Evolutionary conservation across 2,888 invertebrate genomes (phyloP), one percentile per base, ranked within the genome.

Genomic region (Euphydryas editha): DNA sequence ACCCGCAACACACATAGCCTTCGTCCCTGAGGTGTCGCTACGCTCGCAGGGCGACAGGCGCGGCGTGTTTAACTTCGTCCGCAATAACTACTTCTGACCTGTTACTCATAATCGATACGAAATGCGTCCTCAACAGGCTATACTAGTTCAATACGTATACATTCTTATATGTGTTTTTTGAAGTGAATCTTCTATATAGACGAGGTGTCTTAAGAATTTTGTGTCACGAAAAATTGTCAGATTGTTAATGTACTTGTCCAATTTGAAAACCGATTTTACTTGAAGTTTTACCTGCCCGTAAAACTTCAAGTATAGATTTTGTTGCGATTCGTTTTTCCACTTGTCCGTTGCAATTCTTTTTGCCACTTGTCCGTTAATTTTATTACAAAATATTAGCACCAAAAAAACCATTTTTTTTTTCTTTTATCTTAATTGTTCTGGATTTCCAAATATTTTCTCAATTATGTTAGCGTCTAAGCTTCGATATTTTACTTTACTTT

Each of bases 1-100:
- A 42, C 15, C n/a, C 6, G 13, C 21, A 21, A 49, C 49, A 51
- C 17, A 36, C 36, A 36, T 36, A 54, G n/a, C 11, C 2, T 49
- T 8, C 8, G 37, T 57, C 57, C 62, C 62, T 20, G 13, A 47
- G 37, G 37, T 37, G 46, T 36, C 13, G 55, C 17, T 36, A 18
- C n/a, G 17, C 54, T 17, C 36, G 21, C 36, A 30, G 58, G 62
- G 65, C 60, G 67, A 47, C 67, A 69, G 69, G 63, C 67, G 69
- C 58, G 67, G 63, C 60, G 51, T 55, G 66, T 36, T 49, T 57
- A 49, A 47, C 57, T 55, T 37, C 36, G 51, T 39, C 68, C 69
- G 57, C 69, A 62, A 63, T 58, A 54, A 42, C 44, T 63, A 60
- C 64, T 64, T 51, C 60, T 60, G 68, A 61, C 65, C 64, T 64